Percentiles rank a stretch among this genome's conserved stretches.
These are phyloP conservation scores for Dromococcyx pavoninus DNA, from an alignment of 2,797 vertebrate genomes.

Conservation along the genomic window DNA sequence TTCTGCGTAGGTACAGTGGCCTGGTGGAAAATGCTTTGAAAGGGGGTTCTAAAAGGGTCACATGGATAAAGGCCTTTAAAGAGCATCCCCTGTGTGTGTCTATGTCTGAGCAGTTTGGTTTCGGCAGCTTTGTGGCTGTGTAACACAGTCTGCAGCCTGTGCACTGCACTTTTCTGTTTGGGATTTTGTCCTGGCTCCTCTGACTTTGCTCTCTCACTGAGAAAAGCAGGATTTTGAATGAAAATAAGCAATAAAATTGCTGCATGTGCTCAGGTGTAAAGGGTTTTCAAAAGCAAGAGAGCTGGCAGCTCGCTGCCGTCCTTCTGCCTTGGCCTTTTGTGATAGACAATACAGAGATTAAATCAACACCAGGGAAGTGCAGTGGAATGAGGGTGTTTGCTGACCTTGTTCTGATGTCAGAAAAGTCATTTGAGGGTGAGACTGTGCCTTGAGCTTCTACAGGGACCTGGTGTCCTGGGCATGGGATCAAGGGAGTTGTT, in stretches of 20 bases:
- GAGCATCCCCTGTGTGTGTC: too few relatives aligned
- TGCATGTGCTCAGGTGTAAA: not conserved
- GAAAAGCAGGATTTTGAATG: not conserved
- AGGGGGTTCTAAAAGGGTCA: not conserved
- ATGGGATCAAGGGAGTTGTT: not conserved
- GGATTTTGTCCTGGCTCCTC: not conserved
- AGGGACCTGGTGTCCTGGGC: not conserved
- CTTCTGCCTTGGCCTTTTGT: not conserved
- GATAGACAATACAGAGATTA: not conserved
- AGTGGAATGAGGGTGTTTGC: not conserved
- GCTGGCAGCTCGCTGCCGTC: not conserved
- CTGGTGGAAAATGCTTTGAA: not conserved
- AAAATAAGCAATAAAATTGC: not conserved
- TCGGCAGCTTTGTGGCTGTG: not conserved
- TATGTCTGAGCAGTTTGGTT: not conserved
- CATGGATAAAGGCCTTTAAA: not conserved
- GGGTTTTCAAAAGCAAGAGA: not conserved
- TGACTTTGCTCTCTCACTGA: not conserved
- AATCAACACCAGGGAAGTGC: not conserved
- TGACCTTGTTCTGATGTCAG: not conserved
- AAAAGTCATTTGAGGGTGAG: not conserved
- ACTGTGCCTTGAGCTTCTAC: not conserved
- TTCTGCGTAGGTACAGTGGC: not conserved
- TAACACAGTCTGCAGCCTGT: not conserved
- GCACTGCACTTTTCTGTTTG: not conserved